Evolutionary conservation across 64 coral and sea anemone genomes (phyloP), one percentile per base, ranked within the genome.

Genomic region (Montipora cactus): DNA sequence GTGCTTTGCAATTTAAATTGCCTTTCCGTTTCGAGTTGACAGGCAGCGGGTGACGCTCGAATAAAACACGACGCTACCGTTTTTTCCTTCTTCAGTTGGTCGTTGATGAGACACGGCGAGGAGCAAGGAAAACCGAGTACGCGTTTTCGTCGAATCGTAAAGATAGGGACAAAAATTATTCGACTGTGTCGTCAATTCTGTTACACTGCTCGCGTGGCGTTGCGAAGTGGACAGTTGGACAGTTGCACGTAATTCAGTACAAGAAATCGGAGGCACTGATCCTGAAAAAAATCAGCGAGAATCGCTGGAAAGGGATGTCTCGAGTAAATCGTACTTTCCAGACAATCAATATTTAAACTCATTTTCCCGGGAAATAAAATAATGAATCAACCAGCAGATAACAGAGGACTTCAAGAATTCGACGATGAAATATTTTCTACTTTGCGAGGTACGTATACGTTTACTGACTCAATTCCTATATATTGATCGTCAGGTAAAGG

Each of bases 1-100:
- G 15, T 84, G 67, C 67, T 84, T 84, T 84, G 81, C 81, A 84
- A 84, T 84, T 84, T 84, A 84, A 84, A 84, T 84, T 84, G 44
- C 13, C 67, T 20, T 68, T 23, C 59, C 8, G 25, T 68, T 84
- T 48, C 5, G 67, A 69, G 47, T 84, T 84, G 81, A 84, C 81
- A 70, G 81, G 15, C 59, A 84, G 67, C 5, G 81, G 44, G 59
- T 47, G 62, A 18, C 11, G 5, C 14, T 16, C 5, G 53, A 64
- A 5, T 44, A 20, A 62, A 1, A 37, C 23, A 44, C 11, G 46
- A 59, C 28, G 59, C 8, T 45, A 28, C 5, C 45, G 3, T 68
- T 68, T 84, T 84, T 37, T 6, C 11, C 62, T 6, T 47, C 45
- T 47, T 5, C 14, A 44, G 16, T 69, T 45, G 7, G 62, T 19